Base-by-base conservation (phyloP, 2,113 vertebrate genomes). In the Aleadryas rufinucha region DNA sequence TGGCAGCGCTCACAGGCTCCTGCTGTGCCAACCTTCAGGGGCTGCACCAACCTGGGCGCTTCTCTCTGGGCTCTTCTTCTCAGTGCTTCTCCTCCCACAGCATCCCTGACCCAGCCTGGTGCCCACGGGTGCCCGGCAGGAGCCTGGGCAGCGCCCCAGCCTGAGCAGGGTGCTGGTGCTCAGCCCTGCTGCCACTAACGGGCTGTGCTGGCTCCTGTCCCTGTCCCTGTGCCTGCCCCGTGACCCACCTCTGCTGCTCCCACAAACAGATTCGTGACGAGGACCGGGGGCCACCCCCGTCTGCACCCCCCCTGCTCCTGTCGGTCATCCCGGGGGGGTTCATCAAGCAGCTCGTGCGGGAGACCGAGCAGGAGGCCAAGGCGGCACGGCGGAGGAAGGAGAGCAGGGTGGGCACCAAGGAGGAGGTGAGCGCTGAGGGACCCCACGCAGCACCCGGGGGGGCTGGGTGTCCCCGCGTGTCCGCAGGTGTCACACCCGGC, bases 341-440 rank as follows among this genome's bases (percentile, higher is more conserved):
- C 98, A 99, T 99, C 94, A 99, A 98, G 89, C 99, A 99, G 94
- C 98, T 99, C 6, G 99, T 99, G 83, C 95, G 99, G 87, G 99
- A 99, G 76, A 99, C 99, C 0, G 99, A 99, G 98, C 99, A 99
- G 92, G 99, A 99, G 94, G 97, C 98, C 65, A 98, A 97, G 71
- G 97, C 89, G 2, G 98, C 98, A 0, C 98, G 98, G 27, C 63
- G 66, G 42, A 99, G 98, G 78, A 98, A 98, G 56, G 98, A 98
- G 5, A 97, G 98, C 16, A 84, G 17, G 7, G 82, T 8, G 2
- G 26, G 37, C 3, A 17, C 24, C 26, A 97, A 96, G 2, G 98
- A 97, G 63, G 97, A 98, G 68, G 98, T 98, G 74, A 97, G 97
- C 0, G 1, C 26, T 3, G 44, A 0, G 9, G 22, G 30, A 0